Evolutionary conservation across 2,113 vertebrate species (phyloP), one percentile per base, ranked within the genome.

Genomic region (Turdus rufiventris): DNA sequence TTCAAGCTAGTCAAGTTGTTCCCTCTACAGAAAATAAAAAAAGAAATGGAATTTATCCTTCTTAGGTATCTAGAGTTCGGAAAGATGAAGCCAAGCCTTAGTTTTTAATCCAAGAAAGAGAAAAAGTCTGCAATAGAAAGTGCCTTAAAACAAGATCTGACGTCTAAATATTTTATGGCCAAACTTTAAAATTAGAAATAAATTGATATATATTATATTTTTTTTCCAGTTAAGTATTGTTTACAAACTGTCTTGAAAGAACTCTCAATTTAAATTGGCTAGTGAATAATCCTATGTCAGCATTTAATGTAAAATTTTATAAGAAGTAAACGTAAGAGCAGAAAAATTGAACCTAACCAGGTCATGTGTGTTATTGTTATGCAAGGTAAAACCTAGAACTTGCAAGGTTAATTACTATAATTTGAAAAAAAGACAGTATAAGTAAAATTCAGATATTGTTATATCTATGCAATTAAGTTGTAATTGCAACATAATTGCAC

Each of bases 401-500:
- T 91, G 40, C 31, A 92, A 91, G 45, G 79, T 63, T 95, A 91
- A 95, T 93, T 74, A 95, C 19, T 84, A 31, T 86, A 81, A 95
- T 93, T 89, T 84, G 18, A 56, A 71, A 91, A 94, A 94, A 92
- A 94, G 34, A 40, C 14, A 67, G 61, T 78, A 60, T 92, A 86
- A 84, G 58, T 85, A 66, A 91, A 93, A 93, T 91, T 88, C 21
- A 93, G 91, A 92, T 93, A 57, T 57, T 92, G 54, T 71, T 95
- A 62, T 93, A 72, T 63, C 86, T 91, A 34, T 84, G 83, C 75
- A 94, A 91, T 88, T 94, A 91, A 74, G 60, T 74, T 84, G 63
- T 33, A 96, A 92, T 92, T 92, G 76, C 72, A 93, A 19, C 43
- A 56, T 93, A 93, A 95, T 95, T 93, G 60, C 68, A 60, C 50